A percentile compares a stretch with the other conserved stretches of the same genome.
Conservation (phyloP, 2,888 invertebrate genomes). For the Synanthedon vespiformis region DNA sequence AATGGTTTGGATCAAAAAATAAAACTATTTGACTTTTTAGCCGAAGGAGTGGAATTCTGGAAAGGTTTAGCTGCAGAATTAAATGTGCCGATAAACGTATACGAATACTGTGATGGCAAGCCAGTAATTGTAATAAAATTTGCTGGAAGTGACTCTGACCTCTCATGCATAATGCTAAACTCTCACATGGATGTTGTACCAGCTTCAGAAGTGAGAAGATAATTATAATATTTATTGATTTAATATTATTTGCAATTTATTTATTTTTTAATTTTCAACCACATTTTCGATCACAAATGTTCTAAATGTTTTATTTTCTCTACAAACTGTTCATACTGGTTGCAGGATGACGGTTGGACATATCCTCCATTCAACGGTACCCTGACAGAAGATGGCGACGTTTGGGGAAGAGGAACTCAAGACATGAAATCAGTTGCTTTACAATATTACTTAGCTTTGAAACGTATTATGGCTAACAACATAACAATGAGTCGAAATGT, state of each 20-base stretch:
- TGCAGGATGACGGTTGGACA: slow-evolving; percentile 71
- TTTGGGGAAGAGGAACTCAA: slow-evolving; percentile 84
- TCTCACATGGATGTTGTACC: slow-evolving; percentile 97
- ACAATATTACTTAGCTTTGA: slow-evolving; percentile 75
- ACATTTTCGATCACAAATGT: too few species aligned
- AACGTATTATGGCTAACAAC: slow-evolving; percentile 59
- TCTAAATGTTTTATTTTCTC: too few species aligned
- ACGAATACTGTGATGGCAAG: slow-evolving; percentile 58
- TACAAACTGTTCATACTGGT: neutral
- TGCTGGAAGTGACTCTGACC: slow-evolving; percentile 76
- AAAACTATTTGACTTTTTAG: slow-evolving; percentile 31
- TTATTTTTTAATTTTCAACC: neutral
- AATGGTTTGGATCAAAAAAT: too few species aligned
- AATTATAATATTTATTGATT: neutral
- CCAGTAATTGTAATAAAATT: slow-evolving; percentile 86
- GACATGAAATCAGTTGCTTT: slow-evolving; percentile 83
- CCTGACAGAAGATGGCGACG: slow-evolving; percentile 82
- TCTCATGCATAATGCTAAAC: slow-evolving; percentile 82
- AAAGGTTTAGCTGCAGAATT: slow-evolving; percentile 74
- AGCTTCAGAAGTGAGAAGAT: slow-evolving; percentile 70
- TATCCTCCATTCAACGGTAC: slow-evolving; percentile 85
- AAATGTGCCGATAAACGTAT: slow-evolving; percentile 68
- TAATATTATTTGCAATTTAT: slow-evolving; percentile 19
- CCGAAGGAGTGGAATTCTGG: slow-evolving; percentile 77
- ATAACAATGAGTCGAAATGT: slow-evolving; percentile 66